phyloP scores from a whole-genome alignment of 2,888 invertebrate genomes.

The Orgyia antiqua region DNA sequence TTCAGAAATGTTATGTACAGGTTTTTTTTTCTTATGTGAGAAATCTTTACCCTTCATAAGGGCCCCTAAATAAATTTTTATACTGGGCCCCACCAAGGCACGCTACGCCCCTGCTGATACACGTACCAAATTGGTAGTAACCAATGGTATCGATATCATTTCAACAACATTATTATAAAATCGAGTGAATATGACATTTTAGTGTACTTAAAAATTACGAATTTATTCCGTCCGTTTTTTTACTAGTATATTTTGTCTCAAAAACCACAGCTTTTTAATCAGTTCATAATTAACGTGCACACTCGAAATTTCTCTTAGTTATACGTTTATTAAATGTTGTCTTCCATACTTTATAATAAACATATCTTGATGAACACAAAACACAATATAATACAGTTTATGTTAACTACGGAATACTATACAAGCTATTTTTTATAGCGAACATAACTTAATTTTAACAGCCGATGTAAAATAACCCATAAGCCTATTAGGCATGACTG shows the following conservation, averaged over 20 bases:
- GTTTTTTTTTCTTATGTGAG: too few relatives aligned
- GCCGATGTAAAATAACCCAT: constrained; percentile 54
- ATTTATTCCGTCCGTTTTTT: constrained; percentile 67
- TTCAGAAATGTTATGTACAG: too few relatives aligned
- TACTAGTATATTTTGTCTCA: constrained; percentile 11
- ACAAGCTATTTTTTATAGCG: constrained; percentile 50
- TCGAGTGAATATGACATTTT: constrained; percentile 32
- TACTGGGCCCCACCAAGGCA: too few relatives aligned
- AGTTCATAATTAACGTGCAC: constrained; percentile 28
- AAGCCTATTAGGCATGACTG: constrained; percentile 62
- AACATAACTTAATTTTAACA: constrained; percentile 72
- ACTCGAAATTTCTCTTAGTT: constrained; percentile 34
- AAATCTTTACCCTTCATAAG: too few relatives aligned
- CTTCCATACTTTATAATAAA: constrained; percentile 62
- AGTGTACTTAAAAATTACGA: constrained; percentile 52
- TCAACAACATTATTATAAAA: constrained; percentile 27
- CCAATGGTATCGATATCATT: constrained; percentile 32
- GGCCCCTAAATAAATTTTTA: too few relatives aligned
- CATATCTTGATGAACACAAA: constrained; percentile 35
- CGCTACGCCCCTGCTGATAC: too few relatives aligned
- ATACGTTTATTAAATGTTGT: constrained; percentile 38
- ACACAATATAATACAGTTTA: constrained; percentile 28
- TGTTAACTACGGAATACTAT: constrained; percentile 43
- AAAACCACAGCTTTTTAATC: constrained; percentile 24
- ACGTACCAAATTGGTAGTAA: too few relatives aligned